Evolutionary conservation across 2,888 invertebrate genomes (phyloP).

Genomic region (Micropterix aruncella): DNA sequence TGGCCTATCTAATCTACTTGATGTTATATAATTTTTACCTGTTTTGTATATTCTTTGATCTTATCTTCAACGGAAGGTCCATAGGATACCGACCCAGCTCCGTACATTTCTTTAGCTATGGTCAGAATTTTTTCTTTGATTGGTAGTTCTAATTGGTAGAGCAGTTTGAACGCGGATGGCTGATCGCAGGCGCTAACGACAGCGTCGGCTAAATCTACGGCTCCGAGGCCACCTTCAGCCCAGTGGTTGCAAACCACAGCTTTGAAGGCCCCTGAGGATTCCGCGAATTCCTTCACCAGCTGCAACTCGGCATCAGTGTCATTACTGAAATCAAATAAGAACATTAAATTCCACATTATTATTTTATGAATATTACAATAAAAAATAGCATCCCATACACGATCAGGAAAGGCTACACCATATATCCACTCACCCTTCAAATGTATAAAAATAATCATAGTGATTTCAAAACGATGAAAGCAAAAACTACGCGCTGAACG

Average conservation of each 20-base stretch:
- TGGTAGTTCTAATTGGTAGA: conserved; percentile 55
- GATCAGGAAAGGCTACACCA: too few species aligned
- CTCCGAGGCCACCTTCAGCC: conserved; percentile 82
- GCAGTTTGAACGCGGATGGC: conserved; percentile 45
- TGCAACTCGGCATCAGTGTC: conserved; percentile 78
- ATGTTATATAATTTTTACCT: conserved; percentile 47
- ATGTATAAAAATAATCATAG: too few species aligned
- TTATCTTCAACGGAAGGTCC: conserved; percentile 55
- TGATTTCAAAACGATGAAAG: too few species aligned
- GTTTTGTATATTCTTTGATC: conserved; percentile 55
- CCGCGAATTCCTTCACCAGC: conserved; percentile 56
- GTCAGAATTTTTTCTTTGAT: conserved; percentile 76
- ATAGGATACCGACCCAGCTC: conserved; percentile 77
- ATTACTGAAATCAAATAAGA: conserved; percentile 52
- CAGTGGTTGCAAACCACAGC: conserved; percentile 85
- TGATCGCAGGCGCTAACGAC: conserved; percentile 64
- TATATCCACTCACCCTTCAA: too few species aligned
- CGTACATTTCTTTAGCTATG: conserved; percentile 91
- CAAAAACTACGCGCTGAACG: too few species aligned
- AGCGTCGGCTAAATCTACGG: conserved; percentile 71
- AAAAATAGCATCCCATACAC: too few species aligned
- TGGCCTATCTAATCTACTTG: too few species aligned
- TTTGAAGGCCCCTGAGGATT: conserved; percentile 69
- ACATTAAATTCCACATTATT: too few species aligned
- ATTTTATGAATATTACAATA: too few species aligned